These are phyloP conservation scores for Andrena cerasifolii DNA, from an alignment of 1,140 invertebrate genomes.

Conservation along the genomic window DNA sequence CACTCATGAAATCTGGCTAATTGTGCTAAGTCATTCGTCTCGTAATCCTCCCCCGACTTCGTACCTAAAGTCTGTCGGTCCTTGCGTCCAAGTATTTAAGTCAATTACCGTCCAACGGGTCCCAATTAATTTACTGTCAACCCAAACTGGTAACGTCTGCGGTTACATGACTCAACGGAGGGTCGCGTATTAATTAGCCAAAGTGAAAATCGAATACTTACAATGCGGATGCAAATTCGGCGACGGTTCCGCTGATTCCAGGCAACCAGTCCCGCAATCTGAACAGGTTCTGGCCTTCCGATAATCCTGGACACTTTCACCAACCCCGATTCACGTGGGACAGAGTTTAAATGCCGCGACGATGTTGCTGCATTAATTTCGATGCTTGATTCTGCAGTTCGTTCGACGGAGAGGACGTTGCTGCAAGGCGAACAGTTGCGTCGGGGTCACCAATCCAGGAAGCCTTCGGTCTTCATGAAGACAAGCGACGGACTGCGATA, in stretches of 20 bases:
- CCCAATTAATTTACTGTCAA: neutral
- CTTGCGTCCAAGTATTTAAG: too few relatives aligned
- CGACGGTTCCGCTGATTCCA: neutral
- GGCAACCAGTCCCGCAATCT: constrained; percentile 20
- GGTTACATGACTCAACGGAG: too few relatives aligned
- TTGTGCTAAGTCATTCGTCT: constrained; percentile 59
- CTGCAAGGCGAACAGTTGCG: neutral
- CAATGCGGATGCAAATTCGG: constrained; percentile 17
- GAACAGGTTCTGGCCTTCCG: constrained; percentile 28
- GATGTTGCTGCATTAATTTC: constrained; percentile 8
- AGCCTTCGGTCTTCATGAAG: constrained; percentile 26
- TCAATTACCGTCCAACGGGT: neutral
- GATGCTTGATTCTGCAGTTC: constrained; percentile 23
- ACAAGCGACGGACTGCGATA: constrained; percentile 19
- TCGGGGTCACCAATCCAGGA: constrained; percentile 35
- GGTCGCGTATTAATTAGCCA: too few relatives aligned
- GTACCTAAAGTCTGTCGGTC: neutral
- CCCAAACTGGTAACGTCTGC: too few relatives aligned
- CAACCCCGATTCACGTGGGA: constrained; percentile 4
- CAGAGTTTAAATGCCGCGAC: constrained; percentile 9
- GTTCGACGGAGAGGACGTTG: constrained; percentile 13
- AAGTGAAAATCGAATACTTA: constrained; percentile 37
- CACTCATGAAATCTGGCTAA: constrained; percentile 74
- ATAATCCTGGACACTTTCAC: constrained; percentile 56
- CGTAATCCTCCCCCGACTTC: constrained; percentile 25